These are phyloP conservation scores for Enhydra lutris DNA, from an alignment of 2,113 vertebrate genomes.

Conservation along the genomic window DNA sequence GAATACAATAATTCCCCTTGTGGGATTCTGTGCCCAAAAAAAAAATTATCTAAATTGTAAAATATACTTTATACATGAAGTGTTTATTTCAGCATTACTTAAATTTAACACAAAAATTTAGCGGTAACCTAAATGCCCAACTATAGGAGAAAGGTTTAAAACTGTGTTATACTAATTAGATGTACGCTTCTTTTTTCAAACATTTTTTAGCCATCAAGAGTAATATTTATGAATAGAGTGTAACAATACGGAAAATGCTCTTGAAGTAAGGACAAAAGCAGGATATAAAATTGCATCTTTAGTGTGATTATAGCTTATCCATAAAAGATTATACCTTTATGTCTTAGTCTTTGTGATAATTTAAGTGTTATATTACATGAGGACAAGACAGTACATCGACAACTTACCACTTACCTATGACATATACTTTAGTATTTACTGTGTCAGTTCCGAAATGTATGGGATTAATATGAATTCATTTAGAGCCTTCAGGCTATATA, in stretches of 20 bases:
- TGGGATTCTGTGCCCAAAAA: background rate
- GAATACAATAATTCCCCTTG: background rate
- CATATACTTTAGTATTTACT: background rate
- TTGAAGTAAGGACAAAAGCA: background rate
- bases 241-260: background rate
- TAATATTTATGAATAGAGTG: background rate
- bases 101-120: constrained; percentile 26
- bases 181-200: background rate
- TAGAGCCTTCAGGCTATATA: background rate
- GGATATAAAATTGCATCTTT: background rate
- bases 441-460: background rate
- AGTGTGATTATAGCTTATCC: background rate
- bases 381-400: background rate
- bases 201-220: background rate
- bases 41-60: background rate
- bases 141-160: background rate
- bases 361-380: background rate
- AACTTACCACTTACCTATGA: background rate
- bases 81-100: background rate
- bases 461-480: background rate
- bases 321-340: background rate
- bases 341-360: background rate
- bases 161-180: background rate
- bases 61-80: background rate
- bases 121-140: background rate